A percentile compares a stretch with the other conserved stretches of the same genome.
These are phyloP conservation scores for Campylomormyrus tamandua DNA, from an alignment of 2,113 vertebrate species.

Conservation along the genomic window DNA sequence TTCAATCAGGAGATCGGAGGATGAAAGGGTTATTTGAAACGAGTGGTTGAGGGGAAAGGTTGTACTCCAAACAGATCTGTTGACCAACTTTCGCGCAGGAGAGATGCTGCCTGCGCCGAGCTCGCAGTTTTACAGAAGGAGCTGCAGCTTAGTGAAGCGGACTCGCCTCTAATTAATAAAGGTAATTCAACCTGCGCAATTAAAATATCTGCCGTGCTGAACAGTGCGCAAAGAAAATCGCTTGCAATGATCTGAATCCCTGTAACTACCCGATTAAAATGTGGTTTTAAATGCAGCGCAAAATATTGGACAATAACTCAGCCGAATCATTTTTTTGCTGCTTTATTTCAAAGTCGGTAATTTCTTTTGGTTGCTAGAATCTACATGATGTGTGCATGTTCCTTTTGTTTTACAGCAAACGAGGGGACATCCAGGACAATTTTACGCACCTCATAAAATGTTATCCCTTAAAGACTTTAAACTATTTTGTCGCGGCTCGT, in stretches of 20 bases:
- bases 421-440: constrained; percentile 35
- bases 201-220: neutral
- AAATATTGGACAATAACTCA: neutral
- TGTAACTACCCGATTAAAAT: neutral
- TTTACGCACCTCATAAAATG: constrained; percentile 52
- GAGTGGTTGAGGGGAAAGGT: constrained; percentile 22
- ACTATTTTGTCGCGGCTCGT: constrained; percentile 49
- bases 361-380: constrained; percentile 22
- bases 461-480: constrained; percentile 50
- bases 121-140: constrained; percentile 55
- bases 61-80: constrained; percentile 39
- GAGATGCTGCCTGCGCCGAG: constrained; percentile 60
- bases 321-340: neutral
- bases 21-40: constrained; percentile 36
- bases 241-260: neutral
- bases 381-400: constrained; percentile 38
- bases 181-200: constrained; percentile 8
- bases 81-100: constrained; percentile 48
- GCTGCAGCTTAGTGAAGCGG: constrained; percentile 48
- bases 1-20: constrained; percentile 41
- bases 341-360: neutral
- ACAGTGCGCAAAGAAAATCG: neutral
- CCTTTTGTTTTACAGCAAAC: constrained; percentile 45
- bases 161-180: constrained; percentile 32
- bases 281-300: neutral